phyloP scores from a whole-genome alignment of 1,140 invertebrate species.

The Musca domestica region DNA sequence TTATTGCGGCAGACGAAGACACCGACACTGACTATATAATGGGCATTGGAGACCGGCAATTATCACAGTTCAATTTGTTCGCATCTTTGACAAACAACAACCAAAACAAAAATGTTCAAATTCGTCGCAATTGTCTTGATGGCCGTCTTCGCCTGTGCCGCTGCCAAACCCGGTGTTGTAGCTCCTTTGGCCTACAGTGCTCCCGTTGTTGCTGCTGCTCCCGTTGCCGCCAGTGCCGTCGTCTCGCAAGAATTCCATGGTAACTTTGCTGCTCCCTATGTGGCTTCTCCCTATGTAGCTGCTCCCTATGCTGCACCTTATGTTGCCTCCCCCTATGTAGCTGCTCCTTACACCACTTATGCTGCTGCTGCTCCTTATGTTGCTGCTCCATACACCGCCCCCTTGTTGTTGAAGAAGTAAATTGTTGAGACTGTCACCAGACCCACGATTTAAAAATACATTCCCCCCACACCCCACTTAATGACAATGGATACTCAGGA shows the following conservation, averaged over 20 bases:
- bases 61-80: slow-evolving; percentile 35
- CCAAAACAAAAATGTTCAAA: slow-evolving; percentile 46
- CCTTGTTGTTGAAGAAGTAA: slow-evolving; percentile 44
- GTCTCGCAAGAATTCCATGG: slow-evolving; percentile 38
- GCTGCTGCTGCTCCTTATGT: slow-evolving; percentile 36
- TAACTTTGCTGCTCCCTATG: slow-evolving; percentile 43
- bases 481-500: background rate
- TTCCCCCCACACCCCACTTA: background rate
- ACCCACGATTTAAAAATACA: background rate
- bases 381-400: slow-evolving; percentile 38
- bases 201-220: slow-evolving; percentile 45
- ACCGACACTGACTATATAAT: background rate
- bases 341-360: slow-evolving; percentile 34
- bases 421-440: background rate
- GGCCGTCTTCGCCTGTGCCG: slow-evolving; percentile 40
- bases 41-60: slow-evolving; percentile 22
- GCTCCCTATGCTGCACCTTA: slow-evolving; percentile 34
- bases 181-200: slow-evolving; percentile 46
- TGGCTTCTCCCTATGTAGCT: slow-evolving; percentile 36
- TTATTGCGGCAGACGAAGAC: background rate
- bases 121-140: slow-evolving; percentile 38
- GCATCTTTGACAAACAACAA: slow-evolving; percentile 30
- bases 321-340: slow-evolving; percentile 38
- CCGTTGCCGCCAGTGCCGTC: slow-evolving; percentile 38
- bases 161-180: slow-evolving; percentile 45